Percentiles rank a stretch among this genome's conserved stretches.
Evolutionary conservation across 2,113 vertebrate genomes (phyloP).

Genomic region (Pristiophorus japonicus): DNA sequence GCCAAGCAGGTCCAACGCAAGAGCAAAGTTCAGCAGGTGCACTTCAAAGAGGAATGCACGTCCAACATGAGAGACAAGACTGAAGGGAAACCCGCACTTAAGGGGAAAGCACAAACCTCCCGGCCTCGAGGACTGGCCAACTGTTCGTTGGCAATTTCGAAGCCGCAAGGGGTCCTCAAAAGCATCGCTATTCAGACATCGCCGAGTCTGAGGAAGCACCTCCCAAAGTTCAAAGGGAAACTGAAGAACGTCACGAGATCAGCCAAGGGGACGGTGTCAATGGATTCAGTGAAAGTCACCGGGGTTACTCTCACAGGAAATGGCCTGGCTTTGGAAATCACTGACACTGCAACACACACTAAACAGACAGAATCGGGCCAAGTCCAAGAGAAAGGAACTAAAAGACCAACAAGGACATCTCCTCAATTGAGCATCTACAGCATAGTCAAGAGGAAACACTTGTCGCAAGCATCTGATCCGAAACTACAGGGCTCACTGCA

Average conservation of each 20-base stretch:
- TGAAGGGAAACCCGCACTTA: neutral
- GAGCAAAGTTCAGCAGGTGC: constrained; percentile 67
- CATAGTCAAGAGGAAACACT: neutral
- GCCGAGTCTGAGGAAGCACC: constrained; percentile 70
- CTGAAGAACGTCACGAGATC: constrained; percentile 57
- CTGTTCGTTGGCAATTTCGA: constrained; percentile 51
- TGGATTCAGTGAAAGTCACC: neutral
- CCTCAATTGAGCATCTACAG: neutral
- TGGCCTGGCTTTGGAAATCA: neutral
- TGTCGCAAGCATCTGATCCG: neutral
- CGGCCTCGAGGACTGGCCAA: constrained; percentile 45
- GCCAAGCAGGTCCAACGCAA: constrained; percentile 56
- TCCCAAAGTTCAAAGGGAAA: constrained; percentile 61
- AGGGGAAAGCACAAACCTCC: constrained; percentile 44
- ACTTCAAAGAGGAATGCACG: constrained; percentile 64
- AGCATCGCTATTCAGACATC: constrained; percentile 69
- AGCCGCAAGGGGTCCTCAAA: constrained; percentile 54
- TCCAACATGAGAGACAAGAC: constrained; percentile 40
- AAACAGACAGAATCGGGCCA: neutral
- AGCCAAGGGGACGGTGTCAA: neutral
- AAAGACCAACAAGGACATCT: neutral
- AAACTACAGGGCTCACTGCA: neutral
- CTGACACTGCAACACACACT: neutral
- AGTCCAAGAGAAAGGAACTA: neutral
- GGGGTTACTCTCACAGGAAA: neutral